Evolutionary conservation across 2,888 invertebrate species (phyloP), one percentile per base, ranked within the genome.

Genomic region (Drosophila tripunctata): DNA sequence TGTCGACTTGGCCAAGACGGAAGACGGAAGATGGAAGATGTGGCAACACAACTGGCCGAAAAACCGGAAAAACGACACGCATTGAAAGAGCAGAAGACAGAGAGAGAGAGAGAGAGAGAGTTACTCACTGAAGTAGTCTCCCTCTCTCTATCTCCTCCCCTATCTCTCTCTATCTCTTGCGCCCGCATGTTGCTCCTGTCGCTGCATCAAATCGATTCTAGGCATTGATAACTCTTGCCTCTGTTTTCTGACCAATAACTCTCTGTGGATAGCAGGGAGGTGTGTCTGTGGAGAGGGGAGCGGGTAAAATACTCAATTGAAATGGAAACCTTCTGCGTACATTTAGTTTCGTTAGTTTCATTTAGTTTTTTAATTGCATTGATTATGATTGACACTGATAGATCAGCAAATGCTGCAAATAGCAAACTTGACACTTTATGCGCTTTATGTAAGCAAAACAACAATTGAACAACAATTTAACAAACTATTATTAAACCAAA

Each of bases 61-160:
- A 81, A 82, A 85, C 85, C 84, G 84, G 81, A 84, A 85, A 79
- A 82, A 85, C 82, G 48, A 81, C 82, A 84, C 85, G 77, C 78
- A 79, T 45, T 62, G 71, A n/a, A n/a, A n/a, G n/a, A n/a, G n/a
- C n/a, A n/a, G n/a, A n/a, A n/a, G n/a, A n/a, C n/a, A n/a, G n/a
- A n/a, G n/a, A n/a, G n/a, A n/a, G n/a, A n/a, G n/a, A n/a, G n/a
- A 60, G 44, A 66, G 58, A 54, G 40, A 27, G 35, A 21, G 21
- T 21, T 14, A 22, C 40, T 22, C 22, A 5, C 22, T 22, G 21
- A 5, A 27, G 0, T 6, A 10, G 12, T 7, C 22, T 14, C 22
- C 3, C 33, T 22, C 14, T 12, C 51, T 2, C 15, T 40, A 14
- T 10, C 31, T 33, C 21, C 15, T 8, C 27, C 30, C 12, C 50